Evolutionary conservation across 2,888 invertebrate species (phyloP), one percentile per base, ranked within the genome.

Genomic region (Myopa tessellatipennis): DNA sequence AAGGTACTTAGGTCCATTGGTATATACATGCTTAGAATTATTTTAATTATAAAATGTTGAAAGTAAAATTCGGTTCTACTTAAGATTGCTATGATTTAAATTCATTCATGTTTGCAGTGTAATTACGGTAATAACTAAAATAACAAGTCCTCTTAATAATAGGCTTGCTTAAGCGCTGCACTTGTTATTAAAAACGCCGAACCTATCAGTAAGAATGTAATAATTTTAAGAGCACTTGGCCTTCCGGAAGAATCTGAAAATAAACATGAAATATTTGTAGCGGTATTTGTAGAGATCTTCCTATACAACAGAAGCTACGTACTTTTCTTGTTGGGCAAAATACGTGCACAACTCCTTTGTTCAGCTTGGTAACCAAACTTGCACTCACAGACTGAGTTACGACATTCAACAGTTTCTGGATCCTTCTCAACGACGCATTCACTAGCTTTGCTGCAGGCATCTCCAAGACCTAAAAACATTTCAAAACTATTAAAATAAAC

Each of bases 201-300:
- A 76, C 88, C 88, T 80, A 88, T 89, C 81, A 89, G 81, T 79
- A 87, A 80, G 80, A 89, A 88, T 79, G 89, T 89, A 79, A 89
- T 88, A 81, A 89, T 87, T 86, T 89, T 89, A 80, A 89, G 87
- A 83, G 87, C 87, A 85, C 88, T 89, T 84, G 89, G 89, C 83
- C 89, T 88, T 83, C 87, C 88, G 88, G 89, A 89, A 89, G 89
- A 88, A 87, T 88, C 89, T 89, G 81, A 26, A 55, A 45, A n/a
- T 12, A 63, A 74, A 65, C 61, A 16, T 16, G 8, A 12, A 16
- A 16, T 69, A 12, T 14, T 36, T 45, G 26, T 55, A 45, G 38
- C 18, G 1, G 10, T 26, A 8, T 3, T 61, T 38, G 18, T 10
- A 8, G 36, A 1, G 34, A 26, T 26, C 26, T 26, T 2, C 1